Conservation (phyloP, 2,113 vertebrate genomes). For the Cryptomyrus ogoouensis region DNA sequence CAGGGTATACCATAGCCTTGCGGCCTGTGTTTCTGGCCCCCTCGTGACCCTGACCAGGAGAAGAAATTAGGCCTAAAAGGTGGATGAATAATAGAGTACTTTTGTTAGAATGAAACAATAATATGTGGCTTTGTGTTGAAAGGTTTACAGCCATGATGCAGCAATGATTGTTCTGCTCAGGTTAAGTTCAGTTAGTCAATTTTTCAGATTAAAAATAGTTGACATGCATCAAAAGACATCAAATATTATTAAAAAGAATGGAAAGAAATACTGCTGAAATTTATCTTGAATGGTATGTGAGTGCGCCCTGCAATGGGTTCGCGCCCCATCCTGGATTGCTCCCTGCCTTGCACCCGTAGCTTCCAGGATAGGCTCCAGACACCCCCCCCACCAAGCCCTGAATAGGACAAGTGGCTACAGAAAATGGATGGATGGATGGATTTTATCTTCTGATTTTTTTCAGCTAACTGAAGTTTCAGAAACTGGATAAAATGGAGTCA, state of each 20-base stretch:
- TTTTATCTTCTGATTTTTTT: neutral
- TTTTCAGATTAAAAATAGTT: neutral
- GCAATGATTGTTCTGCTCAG: neutral
- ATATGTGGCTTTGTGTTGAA: neutral
- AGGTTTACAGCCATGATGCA: neutral
- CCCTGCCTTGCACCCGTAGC: no score
- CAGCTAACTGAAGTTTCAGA: constrained; percentile 1
- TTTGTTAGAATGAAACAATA: no score
- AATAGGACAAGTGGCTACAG: neutral
- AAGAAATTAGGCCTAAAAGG: no score
- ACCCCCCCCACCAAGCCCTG: no score
- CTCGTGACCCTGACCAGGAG: no score
- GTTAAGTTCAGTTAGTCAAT: neutral
- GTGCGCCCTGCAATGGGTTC: neutral
- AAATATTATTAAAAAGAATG: neutral
- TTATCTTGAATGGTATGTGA: neutral
- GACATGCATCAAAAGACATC: neutral
- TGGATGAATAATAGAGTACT: no score
- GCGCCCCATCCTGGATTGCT: neutral
- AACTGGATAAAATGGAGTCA: neutral
- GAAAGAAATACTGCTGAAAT: neutral
- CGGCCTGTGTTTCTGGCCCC: no score
- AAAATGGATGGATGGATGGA: neutral
- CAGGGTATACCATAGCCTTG: no score
- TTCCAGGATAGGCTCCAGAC: no score